Conservation (phyloP, 2,797 vertebrate genomes). For the Poeciliopsis paucimaculata region DNA sequence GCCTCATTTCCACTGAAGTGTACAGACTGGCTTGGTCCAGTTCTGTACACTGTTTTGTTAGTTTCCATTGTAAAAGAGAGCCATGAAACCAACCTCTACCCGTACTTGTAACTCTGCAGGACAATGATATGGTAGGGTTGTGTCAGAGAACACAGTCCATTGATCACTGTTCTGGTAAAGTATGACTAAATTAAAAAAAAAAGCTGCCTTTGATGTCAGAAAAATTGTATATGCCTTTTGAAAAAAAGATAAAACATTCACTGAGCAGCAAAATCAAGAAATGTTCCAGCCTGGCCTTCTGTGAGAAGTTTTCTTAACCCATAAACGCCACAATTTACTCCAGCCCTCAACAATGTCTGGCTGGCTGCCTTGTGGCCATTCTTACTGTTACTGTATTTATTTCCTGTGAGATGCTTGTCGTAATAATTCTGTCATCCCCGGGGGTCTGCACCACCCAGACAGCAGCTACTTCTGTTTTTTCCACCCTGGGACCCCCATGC, state of each 20-base stretch:
- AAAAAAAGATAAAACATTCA: constrained; percentile 44
- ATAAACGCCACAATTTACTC: constrained; percentile 52
- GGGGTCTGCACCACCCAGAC: constrained; percentile 72
- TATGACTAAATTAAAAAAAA: neutral
- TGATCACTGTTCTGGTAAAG: neutral
- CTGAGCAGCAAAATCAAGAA: constrained; percentile 30
- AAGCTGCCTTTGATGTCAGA: neutral
- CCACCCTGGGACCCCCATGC: constrained; percentile 40
- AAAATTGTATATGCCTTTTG: constrained; percentile 20
- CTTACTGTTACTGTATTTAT: constrained; percentile 66
- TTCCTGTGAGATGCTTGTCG: constrained; percentile 72
- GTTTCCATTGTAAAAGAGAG: neutral
- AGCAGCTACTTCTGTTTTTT: constrained; percentile 52
- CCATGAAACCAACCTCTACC: neutral
- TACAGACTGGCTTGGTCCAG: neutral
- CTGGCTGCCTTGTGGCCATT: constrained; percentile 57
- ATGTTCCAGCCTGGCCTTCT: constrained; percentile 25
- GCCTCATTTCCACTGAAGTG: neutral
- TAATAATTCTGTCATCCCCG: constrained; percentile 68
- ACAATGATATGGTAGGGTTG: neutral
- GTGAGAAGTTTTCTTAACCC: constrained; percentile 65
- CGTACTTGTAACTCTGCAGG: neutral
- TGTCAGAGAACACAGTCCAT: neutral
- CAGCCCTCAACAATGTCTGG: constrained; percentile 59
- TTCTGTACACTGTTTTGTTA: neutral